phyloP scores from a whole-genome alignment of 1,140 invertebrate species.

The Triops longicaudatus region DNA sequence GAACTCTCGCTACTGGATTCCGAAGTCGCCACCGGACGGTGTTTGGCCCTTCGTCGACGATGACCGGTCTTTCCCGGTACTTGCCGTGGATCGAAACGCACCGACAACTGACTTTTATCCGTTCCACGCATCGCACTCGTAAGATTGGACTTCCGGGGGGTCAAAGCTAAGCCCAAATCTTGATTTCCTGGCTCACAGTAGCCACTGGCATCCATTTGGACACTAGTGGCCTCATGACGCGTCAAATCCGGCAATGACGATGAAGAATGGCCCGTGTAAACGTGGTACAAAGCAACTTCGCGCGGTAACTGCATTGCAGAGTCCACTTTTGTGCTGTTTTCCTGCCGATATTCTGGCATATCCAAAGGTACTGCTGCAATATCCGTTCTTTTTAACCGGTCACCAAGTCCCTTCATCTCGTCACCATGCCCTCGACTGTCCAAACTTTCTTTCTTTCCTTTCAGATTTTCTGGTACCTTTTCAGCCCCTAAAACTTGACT shows the following conservation, averaged over 20 bases:
- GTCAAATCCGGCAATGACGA: constrained; percentile 57
- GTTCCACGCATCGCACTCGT: constrained; percentile 23
- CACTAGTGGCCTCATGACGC: constrained; percentile 32
- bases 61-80: not conserved
- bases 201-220: constrained; percentile 31
- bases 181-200: constrained; percentile 25
- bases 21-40: not conserved
- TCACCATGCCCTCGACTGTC: not conserved
- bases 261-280: not conserved
- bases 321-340: not conserved
- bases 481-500: not conserved
- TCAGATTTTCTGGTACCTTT: not conserved
- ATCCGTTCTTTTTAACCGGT: not conserved
- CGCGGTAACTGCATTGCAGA: not conserved
- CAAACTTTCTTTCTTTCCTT: not conserved
- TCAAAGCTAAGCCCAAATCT: constrained; percentile 19
- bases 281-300: not conserved
- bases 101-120: constrained; percentile 42
- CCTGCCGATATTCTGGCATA: not conserved
- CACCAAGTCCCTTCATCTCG: not conserved
- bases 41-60: constrained; percentile 31
- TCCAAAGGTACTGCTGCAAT: not conserved
- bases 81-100: constrained; percentile 48
- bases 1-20: constrained; percentile 37
- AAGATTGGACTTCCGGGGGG: constrained; percentile 29